Base-by-base conservation (phyloP, 1,140 invertebrate species). In the Papilio glaucus region DNA sequence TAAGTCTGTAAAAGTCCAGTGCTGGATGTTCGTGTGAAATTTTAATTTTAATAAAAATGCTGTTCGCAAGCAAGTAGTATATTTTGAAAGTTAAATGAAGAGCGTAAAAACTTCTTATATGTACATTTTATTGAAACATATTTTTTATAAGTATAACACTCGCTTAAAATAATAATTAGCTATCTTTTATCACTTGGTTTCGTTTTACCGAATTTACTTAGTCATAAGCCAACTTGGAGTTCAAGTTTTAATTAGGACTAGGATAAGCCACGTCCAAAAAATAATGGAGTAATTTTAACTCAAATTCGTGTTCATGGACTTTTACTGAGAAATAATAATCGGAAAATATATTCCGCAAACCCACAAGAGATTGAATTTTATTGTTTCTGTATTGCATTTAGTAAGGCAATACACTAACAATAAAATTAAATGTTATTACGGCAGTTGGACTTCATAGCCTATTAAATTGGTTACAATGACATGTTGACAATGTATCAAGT, bases 61-160 rank as follows among this genome's bases (percentile, higher is more conserved):
- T 57, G 49, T 57, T 57, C n/a, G 21, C 10, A 57, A 57, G 49
- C 49, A 21, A 57, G 18, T 57, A 26, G n/a, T n/a, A 33, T 33
- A 33, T 24, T 57, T 57, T 57, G 12, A 57, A 24, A 57, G 18
- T 57, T 57, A 57, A 57, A 57, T 24, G 21, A 24, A 21, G 12
- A 57, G 49, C 49, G 21, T 57, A 57, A 57, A 45, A 57, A 10
- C 21, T 57, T 57, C 49, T 24, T 57, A 57, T 24, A 57, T 57
- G 49, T 57, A 57, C 24, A 57, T 45, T 15, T 45, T 45, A 45
- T 57, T 9, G 4, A 18, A 24, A 57, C 49, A 2, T 49, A 21
- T 10, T 57, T 26, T 45, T 45, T 57, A 21, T 49, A 21, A 21
- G 21, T 4, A 18, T 18, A 9, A 1, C 15, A 21, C 21, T 15